A percentile compares a stretch with the other conserved stretches of the same genome.
Evolutionary conservation across 2,888 invertebrate genomes (phyloP).

Genomic region (Glaucopsyche alexis): DNA sequence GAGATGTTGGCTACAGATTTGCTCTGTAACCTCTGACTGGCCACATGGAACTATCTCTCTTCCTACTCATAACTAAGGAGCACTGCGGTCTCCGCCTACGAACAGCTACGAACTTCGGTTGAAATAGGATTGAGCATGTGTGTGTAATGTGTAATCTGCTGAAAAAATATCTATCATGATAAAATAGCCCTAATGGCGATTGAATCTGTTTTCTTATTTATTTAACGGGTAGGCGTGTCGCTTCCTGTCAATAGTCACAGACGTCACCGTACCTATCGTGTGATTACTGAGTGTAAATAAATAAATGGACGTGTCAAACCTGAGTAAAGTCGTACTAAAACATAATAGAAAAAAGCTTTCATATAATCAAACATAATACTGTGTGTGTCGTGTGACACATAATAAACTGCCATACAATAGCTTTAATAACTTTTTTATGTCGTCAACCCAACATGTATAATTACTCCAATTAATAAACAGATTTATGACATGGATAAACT

Average conservation of each 20-base stretch:
- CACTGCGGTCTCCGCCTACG: no score
- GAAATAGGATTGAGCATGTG: no score
- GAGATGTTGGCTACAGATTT: no score
- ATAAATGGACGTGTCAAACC: constrained; percentile 22
- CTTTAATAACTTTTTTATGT: neutral
- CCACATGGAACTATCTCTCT: no score
- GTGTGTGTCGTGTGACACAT: neutral
- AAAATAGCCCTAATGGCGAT: neutral
- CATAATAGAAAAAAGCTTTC: neutral
- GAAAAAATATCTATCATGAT: neutral
- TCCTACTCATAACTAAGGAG: no score
- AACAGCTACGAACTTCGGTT: no score
- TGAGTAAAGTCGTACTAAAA: neutral
- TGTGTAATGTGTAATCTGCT: no score
- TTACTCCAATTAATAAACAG: neutral
- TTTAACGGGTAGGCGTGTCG: constrained; percentile 3
- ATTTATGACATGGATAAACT: neutral
- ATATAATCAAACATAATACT: no score
- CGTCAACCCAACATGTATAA: neutral
- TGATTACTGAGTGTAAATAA: neutral
- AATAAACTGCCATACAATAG: neutral
- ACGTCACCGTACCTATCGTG: neutral
- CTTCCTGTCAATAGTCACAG: neutral
- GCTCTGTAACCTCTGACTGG: no score
- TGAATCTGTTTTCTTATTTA: constrained; percentile 9